Percentiles rank a stretch among this genome's conserved stretches.
Evolutionary conservation across 2,113 vertebrate genomes (phyloP).

Genomic region (Microcebus murinus): DNA sequence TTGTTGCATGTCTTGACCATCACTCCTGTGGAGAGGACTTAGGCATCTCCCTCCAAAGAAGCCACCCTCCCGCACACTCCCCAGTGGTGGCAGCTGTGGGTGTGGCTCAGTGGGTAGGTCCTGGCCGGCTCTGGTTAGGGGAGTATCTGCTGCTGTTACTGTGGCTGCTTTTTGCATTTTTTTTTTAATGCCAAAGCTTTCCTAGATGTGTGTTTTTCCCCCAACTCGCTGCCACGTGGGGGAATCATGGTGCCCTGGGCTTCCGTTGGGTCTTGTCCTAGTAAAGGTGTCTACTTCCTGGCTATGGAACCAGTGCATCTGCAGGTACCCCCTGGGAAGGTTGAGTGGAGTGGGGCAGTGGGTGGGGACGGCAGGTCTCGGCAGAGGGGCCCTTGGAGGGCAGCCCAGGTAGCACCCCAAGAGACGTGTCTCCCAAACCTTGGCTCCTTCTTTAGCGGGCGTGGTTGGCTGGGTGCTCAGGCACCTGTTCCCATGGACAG

Average conservation of each 20-base stretch:
- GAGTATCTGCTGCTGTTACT: background rate
- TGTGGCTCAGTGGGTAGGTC: accelerated
- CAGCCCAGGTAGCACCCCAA: accelerated
- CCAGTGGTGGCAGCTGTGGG: background rate
- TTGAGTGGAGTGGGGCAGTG: background rate
- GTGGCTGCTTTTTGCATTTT: no score
- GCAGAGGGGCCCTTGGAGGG: background rate
- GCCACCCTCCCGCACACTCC: no score
- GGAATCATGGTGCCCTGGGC: accelerated
- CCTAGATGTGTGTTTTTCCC: background rate
- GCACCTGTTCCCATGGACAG: accelerated
- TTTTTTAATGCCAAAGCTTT: background rate
- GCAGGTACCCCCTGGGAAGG: background rate
- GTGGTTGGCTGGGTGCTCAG: no score
- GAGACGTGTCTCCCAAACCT: background rate
- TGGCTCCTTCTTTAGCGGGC: background rate
- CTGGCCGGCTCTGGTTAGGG: background rate
- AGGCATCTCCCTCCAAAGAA: background rate
- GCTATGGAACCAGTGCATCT: no score
- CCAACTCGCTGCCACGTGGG: accelerated
- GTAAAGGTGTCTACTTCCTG: background rate
- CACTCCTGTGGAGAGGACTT: background rate
- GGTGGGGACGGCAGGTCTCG: no score
- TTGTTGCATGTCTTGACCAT: accelerated
- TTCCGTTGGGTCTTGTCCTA: accelerated